Evolutionary conservation across 2,888 invertebrate genomes (phyloP).

Genomic region (Noctua pronuba): DNA sequence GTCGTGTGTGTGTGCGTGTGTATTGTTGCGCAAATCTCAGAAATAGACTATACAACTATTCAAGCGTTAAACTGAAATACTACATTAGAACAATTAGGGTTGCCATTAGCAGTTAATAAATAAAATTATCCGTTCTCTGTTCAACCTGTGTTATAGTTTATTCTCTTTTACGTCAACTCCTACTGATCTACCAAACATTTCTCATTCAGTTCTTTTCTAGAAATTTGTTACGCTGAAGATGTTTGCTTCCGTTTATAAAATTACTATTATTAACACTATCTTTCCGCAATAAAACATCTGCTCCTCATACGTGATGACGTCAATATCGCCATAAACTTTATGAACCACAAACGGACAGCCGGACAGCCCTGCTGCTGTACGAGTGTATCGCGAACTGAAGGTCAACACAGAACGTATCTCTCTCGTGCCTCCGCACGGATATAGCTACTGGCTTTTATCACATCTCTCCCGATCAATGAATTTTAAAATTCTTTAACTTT

Average conservation of each 20-base stretch:
- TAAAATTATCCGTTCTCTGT: neutral
- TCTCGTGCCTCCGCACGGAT: constrained; percentile 19
- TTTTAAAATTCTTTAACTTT: constrained; percentile 35
- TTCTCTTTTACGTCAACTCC: neutral
- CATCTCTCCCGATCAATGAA: constrained; percentile 57
- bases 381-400: constrained; percentile 46
- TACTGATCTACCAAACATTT: neutral
- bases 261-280: constrained; percentile 24
- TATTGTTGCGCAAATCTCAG: constrained; percentile 51
- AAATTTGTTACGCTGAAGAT: too few species aligned
- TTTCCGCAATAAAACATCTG: constrained; percentile 45
- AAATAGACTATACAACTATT: constrained; percentile 60
- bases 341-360: constrained; percentile 39
- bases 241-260: constrained; percentile 1
- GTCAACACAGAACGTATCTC: constrained; percentile 29
- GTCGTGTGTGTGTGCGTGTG: constrained; percentile 39
- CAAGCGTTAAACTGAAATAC: constrained; percentile 50
- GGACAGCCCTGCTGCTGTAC: constrained; percentile 49
- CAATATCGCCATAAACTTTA: constrained; percentile 40
- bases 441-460: constrained; percentile 42
- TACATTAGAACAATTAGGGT: constrained; percentile 46
- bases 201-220: neutral
- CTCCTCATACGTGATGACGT: constrained; percentile 41
- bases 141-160: neutral
- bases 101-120: constrained; percentile 9